Conservation (phyloP, 1,140 invertebrate species). For the Lepidostoma basale region DNA sequence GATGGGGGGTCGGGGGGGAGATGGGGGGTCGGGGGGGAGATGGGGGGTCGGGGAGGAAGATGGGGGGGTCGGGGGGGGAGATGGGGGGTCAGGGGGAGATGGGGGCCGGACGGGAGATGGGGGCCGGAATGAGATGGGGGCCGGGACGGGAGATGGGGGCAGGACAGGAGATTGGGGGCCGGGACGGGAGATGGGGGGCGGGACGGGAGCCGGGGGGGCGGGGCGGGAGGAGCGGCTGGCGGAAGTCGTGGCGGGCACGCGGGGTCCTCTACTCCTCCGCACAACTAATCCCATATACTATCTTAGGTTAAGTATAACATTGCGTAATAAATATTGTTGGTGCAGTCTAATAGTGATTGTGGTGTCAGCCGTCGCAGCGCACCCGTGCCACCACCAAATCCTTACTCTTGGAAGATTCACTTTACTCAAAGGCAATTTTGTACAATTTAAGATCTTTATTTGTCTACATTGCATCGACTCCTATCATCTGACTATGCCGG, state of each 20-base stretch:
- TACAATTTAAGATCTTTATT: slow-evolving; percentile 42
- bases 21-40: slow-evolving; percentile 21
- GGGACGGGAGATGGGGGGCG: slow-evolving; percentile 26
- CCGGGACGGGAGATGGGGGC: slow-evolving; percentile 35
- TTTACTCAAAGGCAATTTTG: slow-evolving; percentile 46
- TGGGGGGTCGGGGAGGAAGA: neutral
- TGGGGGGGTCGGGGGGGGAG: neutral
- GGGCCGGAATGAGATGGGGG: too few species aligned
- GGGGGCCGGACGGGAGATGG: slow-evolving; percentile 11
- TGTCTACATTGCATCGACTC: slow-evolving; percentile 34
- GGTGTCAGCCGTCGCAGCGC: slow-evolving; percentile 35
- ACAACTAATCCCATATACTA: slow-evolving; percentile 31
- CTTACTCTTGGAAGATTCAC: slow-evolving; percentile 42
- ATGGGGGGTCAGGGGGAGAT: neutral
- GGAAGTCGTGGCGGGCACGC: neutral
- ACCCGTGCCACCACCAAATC: slow-evolving; percentile 11
- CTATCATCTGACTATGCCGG: neutral
- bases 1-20: slow-evolving; percentile 25
- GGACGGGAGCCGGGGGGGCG: neutral
- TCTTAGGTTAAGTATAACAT: slow-evolving; percentile 46
- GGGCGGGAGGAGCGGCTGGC: slow-evolving; percentile 34
- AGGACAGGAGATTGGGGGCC: slow-evolving; percentile 33
- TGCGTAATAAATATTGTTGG: slow-evolving; percentile 46
- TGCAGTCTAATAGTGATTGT: slow-evolving; percentile 47
- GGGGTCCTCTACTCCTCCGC: too few species aligned